Base-by-base conservation (phyloP, 2,888 invertebrate species). In the Drosophila siamana region DNA sequence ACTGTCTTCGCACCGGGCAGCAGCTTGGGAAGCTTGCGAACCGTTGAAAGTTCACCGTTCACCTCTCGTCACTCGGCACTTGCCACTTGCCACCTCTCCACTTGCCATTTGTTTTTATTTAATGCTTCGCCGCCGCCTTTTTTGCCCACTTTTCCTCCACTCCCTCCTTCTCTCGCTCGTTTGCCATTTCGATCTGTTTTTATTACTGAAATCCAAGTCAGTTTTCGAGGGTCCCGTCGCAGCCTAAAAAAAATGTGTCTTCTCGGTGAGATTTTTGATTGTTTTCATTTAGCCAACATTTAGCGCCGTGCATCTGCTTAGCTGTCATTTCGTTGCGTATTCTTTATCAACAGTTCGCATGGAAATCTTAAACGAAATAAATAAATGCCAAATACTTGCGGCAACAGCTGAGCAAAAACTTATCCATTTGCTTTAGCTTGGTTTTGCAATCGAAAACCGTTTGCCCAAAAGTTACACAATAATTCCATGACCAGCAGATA, bases 91-190 rank as follows among this genome's bases (percentile, higher is more conserved):
- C 40, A 4, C 26, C 51, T 40, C 30, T 33, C 9, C 22, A 57
- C 52, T 64, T 56, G 59, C 55, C 65, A 71, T 76, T 73, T 73
- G 77, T 76, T 76, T 73, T 73, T 76, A 71, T 76, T 71, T 60
- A 69, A 73, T 73, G 64, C 76, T 51, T 57, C 22, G 41, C 36
- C 52, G 70, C 51, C 71, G 43, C 51, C 65, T 15, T 55, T 41
- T 50, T 43, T 36, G 30, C 19, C 40, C 16, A 16, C 16, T n/a
- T n/a, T n/a, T n/a, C n/a, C n/a, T n/a, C n/a, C n/a, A n/a, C n/a
- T n/a, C n/a, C n/a, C n/a, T n/a, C n/a, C n/a, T 13, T 16, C 19
- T 41, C 41, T 13, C 26, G 44, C 24, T 44, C 13, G 22, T 28
- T 26, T 63, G 33, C 30, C 22, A 46, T 38, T 40, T 19, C 26